Base-by-base conservation (phyloP, 1,140 invertebrate species). In the Magallana angulata region DNA sequence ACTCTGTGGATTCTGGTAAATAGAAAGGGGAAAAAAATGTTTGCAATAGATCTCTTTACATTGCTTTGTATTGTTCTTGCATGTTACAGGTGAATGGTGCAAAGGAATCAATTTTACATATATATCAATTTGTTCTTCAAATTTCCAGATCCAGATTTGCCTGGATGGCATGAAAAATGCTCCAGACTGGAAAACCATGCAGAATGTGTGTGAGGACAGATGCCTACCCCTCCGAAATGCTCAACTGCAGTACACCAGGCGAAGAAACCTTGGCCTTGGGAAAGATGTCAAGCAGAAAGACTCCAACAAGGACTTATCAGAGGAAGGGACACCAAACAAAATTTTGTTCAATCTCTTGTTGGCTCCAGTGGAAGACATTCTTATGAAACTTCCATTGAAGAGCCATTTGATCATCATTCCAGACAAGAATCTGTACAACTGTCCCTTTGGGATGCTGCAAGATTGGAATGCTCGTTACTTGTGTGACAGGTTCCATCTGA, bases 381-480 rank as follows among this genome's bases (percentile, higher is more conserved):
- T 94, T 7, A 87, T 89, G 56, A 90, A 92, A 87, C 84, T 94
- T 1, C 89, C 91, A 7, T 56, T 76, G 9, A 86, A 90, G 7
- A 93, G 91, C 86, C 89, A 90, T 18, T 30, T 94, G n/a, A 89
- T 94, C 4, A 91, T 94, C 11, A 89, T 94, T 57, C 94, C 94
- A 18, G 93, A 94, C 84, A 94, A 93, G 87, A 89, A 92, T 9
- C 82, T 94, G 16, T 86, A 89, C 82, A 82, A 90, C n/a, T 94
- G 93, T 71, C 93, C 94, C 9, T 94, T 94, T 89, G 87, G 85
- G 14, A 84, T 91, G 12, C 86, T 94, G 1, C 89, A 91, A 59
- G 92, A 94, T 81, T 92, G 90, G 92, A 87, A 86, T 8, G 64
- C 86, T 64, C 68, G 89, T 30, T 86, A 90, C 64, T 68, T 92